phyloP scores from a whole-genome alignment of 2,797 vertebrate genomes.

The Neoniphon sammara region DNA sequence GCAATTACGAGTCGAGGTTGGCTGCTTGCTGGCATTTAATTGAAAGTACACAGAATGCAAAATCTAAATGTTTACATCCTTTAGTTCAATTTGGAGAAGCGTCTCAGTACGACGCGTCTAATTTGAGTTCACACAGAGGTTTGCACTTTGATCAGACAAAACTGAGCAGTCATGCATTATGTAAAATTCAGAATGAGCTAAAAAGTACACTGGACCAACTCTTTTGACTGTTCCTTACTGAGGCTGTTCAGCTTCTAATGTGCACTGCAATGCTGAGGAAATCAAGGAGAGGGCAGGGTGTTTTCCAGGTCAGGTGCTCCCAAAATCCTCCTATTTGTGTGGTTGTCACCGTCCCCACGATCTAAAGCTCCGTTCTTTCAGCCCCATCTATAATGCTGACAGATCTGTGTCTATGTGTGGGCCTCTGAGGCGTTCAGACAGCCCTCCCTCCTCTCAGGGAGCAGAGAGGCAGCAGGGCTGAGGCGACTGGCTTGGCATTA shows the following conservation, averaged over 20 bases:
- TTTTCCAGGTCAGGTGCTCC: constrained; percentile 13
- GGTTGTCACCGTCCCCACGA: neutral
- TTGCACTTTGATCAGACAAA: constrained; percentile 16
- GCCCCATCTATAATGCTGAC: constrained; percentile 22
- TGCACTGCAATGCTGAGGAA: neutral
- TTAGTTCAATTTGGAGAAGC: constrained; percentile 4
- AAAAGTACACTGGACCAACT: constrained; percentile 18
- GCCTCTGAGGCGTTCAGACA: constrained; percentile 7
- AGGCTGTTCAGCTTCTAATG: neutral
- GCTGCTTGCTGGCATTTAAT: constrained; percentile 62
- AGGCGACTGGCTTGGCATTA: constrained; percentile 41
- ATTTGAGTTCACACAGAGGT: constrained; percentile 29
- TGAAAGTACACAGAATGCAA: constrained; percentile 26
- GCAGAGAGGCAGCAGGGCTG: constrained; percentile 21
- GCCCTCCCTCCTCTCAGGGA: constrained; percentile 4
- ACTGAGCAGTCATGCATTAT: neutral
- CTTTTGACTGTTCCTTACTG: neutral
- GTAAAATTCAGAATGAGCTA: neutral
- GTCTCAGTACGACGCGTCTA: constrained; percentile 17
- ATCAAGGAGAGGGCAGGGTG: neutral
- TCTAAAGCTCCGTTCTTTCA: neutral
- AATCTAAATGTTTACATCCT: constrained; percentile 51
- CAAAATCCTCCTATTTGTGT: neutral
- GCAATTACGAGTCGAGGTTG: constrained; percentile 64
- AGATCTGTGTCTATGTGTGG: constrained; percentile 7